phyloP scores from a whole-genome alignment of 2,888 invertebrate genomes.

The Dryobotodes eremita region DNA sequence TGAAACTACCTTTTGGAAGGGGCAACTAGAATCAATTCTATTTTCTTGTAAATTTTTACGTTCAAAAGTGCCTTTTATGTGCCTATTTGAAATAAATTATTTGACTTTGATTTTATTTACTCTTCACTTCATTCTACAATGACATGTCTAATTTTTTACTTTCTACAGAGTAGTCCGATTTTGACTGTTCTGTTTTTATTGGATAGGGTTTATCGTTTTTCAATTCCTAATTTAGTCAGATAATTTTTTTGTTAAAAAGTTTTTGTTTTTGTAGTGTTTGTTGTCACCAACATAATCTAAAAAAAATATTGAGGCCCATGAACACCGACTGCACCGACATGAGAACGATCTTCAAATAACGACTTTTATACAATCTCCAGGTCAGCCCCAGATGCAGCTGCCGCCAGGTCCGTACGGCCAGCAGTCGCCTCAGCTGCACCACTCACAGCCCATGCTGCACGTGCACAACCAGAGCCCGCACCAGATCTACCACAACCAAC shows the following conservation, averaged over 20 bases:
- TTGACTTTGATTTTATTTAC: background rate
- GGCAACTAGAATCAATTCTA: no score
- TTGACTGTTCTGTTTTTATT: background rate
- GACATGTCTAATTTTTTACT: background rate
- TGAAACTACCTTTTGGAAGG: no score
- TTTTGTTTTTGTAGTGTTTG: no score
- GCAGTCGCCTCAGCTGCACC: constrained; percentile 56
- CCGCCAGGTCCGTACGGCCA: constrained; percentile 13
- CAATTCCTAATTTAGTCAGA: no score
- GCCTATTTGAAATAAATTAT: no score
- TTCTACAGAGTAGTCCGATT: background rate
- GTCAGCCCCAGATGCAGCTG: constrained; percentile 52
- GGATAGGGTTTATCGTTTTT: background rate
- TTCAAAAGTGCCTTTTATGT: no score
- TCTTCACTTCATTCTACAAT: background rate
- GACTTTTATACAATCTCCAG: constrained; percentile 26
- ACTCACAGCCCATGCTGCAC: constrained; percentile 64
- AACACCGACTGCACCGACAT: background rate
- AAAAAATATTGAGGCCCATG: background rate
- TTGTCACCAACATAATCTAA: background rate
- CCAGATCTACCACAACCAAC: constrained; percentile 77
- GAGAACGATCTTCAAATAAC: background rate
- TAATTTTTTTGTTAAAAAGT: no score
- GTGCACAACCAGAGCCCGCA: constrained; percentile 77
- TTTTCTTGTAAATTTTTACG: no score